These are phyloP conservation scores for Cenopis cana DNA, from an alignment of 2,888 invertebrate genomes.

Conservation along the genomic window DNA sequence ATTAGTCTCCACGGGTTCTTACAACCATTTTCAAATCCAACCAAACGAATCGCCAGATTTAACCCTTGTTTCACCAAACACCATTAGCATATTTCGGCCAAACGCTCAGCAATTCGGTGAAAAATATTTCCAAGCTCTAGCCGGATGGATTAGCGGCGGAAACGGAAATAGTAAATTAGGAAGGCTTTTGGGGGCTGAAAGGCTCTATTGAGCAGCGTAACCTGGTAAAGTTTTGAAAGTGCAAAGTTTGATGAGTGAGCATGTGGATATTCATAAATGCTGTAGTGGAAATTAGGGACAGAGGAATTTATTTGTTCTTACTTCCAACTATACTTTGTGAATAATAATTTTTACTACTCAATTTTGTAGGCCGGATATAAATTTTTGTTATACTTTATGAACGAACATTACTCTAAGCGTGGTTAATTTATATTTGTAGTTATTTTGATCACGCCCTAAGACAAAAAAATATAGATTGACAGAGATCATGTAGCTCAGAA, in stretches of 20 bases:
- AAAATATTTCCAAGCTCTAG: conserved; percentile 37
- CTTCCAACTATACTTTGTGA: no score
- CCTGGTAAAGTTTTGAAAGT: conserved; percentile 31
- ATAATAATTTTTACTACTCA: neutral
- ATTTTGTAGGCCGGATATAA: no score
- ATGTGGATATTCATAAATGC: neutral
- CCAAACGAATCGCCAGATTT: neutral
- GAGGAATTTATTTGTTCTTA: neutral
- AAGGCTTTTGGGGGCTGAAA: conserved; percentile 35
- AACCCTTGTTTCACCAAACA: neutral
- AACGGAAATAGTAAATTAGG: conserved; percentile 44
- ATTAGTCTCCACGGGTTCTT: neutral
- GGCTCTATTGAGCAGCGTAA: conserved; percentile 35
- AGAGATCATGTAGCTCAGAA: neutral
- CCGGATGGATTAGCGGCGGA: conserved; percentile 36
- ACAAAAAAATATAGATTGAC: neutral
- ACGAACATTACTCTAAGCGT: no score
- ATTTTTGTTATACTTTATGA: no score
- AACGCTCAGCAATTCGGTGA: conserved; percentile 15
- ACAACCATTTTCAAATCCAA: neutral
- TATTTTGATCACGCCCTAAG: neutral
- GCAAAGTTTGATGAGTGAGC: conserved; percentile 22
- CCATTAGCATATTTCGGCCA: conserved; percentile 25
- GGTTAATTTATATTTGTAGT: no score
- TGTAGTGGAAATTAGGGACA: neutral